A percentile compares a stretch with the other conserved stretches of the same genome.
phyloP scores from a whole-genome alignment of 2,888 invertebrate genomes.

The Drosophila affinis region DNA sequence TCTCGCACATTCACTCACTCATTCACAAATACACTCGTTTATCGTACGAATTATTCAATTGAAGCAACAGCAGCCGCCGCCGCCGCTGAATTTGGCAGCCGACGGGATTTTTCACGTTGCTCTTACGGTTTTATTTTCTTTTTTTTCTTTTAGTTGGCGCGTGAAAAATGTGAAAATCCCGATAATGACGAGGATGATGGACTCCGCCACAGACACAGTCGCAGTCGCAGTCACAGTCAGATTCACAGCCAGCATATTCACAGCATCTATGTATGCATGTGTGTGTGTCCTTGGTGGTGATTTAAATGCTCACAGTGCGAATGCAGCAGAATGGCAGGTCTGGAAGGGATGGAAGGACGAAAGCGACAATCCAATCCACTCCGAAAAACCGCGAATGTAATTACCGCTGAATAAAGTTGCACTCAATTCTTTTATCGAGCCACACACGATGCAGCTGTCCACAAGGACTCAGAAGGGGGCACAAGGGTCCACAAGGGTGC shows the following conservation, averaged over 20 bases:
- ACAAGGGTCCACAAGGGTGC: too few relatives aligned
- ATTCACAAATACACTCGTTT: constrained; percentile 36
- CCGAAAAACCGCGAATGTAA: constrained; percentile 61
- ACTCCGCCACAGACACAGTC: constrained; percentile 39
- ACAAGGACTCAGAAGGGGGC: neutral
- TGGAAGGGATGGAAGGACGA: constrained; percentile 1
- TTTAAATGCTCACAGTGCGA: constrained; percentile 58
- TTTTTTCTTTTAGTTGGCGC: constrained; percentile 15
- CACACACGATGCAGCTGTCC: constrained; percentile 4
- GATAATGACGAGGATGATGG: constrained; percentile 61
- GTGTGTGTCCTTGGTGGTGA: constrained; percentile 49
- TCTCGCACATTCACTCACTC: constrained; percentile 6
- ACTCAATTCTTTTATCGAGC: constrained; percentile 56
- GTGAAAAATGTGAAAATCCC: constrained; percentile 30
- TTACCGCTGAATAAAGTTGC: constrained; percentile 66
- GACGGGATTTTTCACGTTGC: constrained; percentile 56
- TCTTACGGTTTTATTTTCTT: constrained; percentile 6
- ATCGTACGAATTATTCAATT: constrained; percentile 71
- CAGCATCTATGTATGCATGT: constrained; percentile 3
- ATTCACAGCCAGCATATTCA: constrained; percentile 7
- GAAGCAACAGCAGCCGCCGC: constrained; percentile 61
- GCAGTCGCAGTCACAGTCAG: neutral
- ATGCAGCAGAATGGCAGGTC: constrained; percentile 40
- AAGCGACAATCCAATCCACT: constrained; percentile 47
- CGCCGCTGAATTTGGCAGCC: constrained; percentile 67